Evolutionary conservation across 2,797 vertebrate species (phyloP), one percentile per base, ranked within the genome.

Genomic region (Esox lucius): DNA sequence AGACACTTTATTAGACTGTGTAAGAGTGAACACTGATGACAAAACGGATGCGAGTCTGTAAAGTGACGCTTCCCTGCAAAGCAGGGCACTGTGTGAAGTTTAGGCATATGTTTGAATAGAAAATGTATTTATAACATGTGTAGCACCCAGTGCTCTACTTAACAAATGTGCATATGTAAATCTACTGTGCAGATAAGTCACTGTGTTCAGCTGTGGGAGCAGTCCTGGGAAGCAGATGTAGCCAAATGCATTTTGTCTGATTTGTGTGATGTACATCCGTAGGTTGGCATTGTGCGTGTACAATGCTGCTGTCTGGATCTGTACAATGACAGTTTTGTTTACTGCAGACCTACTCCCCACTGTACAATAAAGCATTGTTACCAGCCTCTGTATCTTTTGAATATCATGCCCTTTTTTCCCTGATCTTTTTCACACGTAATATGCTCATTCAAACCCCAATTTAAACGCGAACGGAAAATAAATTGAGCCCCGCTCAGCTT

Each of bases 21-120:
- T 49, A 7, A 26, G 68, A 69, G 46, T 49, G 24, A 69, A 69
- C 42, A 28, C 48, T 16, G 42, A 69, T 69, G 42, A 48, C 42
- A 26, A 13, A 13, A 24, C 13, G 5, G 39, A 24, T 7, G 13
- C 2, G 42, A 24, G 22, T 48, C 22, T 24, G 22, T 48, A 7
- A 56, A n/a, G 39, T 24, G 68, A 48, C 42, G 11, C 39, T 48
- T 46, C 13, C 24, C 26, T 39, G 12, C 62, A 28, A 31, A 64
- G 62, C 62, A 64, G 28, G 62, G 28, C 11, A 64, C 24, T 17
- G 39, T 24, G 15, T 26, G 5, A 69, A 48, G 42, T 5, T 53
- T 56, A 56, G 17, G 19, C 53, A 56, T 46, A 48, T 48, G 68
- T 69, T 6, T 69, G 39, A 69, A 24, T 68, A 28, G 68, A 22